Base-by-base conservation (phyloP, 2,888 invertebrate species). In the Folsomia candida region DNA sequence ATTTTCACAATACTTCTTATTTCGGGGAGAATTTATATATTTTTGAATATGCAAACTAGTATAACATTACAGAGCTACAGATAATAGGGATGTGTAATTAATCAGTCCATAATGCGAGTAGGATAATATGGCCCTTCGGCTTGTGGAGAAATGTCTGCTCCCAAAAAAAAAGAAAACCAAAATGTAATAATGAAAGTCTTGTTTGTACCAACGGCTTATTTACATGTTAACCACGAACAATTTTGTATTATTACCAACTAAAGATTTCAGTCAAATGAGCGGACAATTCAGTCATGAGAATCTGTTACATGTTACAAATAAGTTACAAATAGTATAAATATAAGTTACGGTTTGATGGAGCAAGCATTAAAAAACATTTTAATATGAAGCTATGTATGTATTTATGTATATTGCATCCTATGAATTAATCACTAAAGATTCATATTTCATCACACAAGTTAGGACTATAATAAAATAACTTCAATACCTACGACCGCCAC, bases 191-290 rank as follows among this genome's bases (percentile, higher is more conserved):
- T 24, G 24, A 25, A 51, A 18, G 26, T 64, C 26, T 37, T 25
- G 25, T 26, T 51, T 64, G 25, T 51, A 64, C 64, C 37, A 54
- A 54, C 20, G 37, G 37, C 4, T 37, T 14, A 14, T 37, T 37
- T 37, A 14, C 18, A 54, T 22, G 22, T 20, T 54, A 54, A 54
- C 54, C n/a, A 54, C 37, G 14, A 24, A 62, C 62, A 37, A 51
- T 24, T 63, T 64, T 37, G 22, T n/a, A n/a, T n/a, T n/a, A n/a
- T 47, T 51, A 51, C 20, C 25, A 51, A 51, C 26, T 64, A 67
- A 59, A 60, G 24, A 59, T 67, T 60, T 67, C 67, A 59, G 67
- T 67, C 67, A 29, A 62, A 62, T 29, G 37, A 62, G 28, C 62
- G 22, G 18, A 60, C 60, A 25, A 26, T 25, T 60, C 60, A 62